Evolutionary conservation across 2,113 vertebrate genomes (phyloP), one percentile per base, ranked within the genome.

Genomic region (Lepidothrix coronata): DNA sequence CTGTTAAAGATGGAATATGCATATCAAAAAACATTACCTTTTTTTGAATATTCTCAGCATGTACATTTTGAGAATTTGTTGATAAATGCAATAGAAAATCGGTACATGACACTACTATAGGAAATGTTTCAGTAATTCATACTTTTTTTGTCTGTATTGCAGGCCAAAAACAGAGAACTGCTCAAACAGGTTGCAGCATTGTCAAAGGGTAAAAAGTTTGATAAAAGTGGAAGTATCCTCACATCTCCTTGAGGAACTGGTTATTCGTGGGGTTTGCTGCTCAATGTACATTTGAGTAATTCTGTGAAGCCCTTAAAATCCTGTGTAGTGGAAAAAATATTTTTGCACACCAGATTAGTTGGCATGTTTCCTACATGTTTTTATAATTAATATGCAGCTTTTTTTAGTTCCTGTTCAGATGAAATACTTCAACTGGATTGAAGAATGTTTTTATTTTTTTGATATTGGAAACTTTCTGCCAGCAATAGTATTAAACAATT

Each of bases 151-250:
- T 94, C 81, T 96, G 72, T 96, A 8, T 97, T 97, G 85, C 98
- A 99, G 99, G 97, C 98, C 70, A 99, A 99, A 98, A 99, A 99
- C 98, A 98, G 99, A 97, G 99, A 99, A 97, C 97, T 99, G 94
- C 98, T 99, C 98, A 99, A 99, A 91, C 99, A 99, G 97, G 99
- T 99, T 48, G 99, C 99, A 58, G 99, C 99, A 6, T 98, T 99
- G 91, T 99, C 99, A 18, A 99, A 99, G 98, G 99, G 99, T 95
- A 99, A 99, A 98, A 99, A 99, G 97, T 99, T 99, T 96, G 99
- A 99, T 97, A 99, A 99, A 97, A 99, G 99, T 91, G 99, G 99
- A 94, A 99, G 98, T 80, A 98, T 99, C 35, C 97, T 99, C 85
- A 98, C 99, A 67, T 98, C 99, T 96, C 99, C 99, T 95, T 99